Evolutionary conservation across 1,140 invertebrate species (phyloP).

Genomic region (Calephelis nemesis): DNA sequence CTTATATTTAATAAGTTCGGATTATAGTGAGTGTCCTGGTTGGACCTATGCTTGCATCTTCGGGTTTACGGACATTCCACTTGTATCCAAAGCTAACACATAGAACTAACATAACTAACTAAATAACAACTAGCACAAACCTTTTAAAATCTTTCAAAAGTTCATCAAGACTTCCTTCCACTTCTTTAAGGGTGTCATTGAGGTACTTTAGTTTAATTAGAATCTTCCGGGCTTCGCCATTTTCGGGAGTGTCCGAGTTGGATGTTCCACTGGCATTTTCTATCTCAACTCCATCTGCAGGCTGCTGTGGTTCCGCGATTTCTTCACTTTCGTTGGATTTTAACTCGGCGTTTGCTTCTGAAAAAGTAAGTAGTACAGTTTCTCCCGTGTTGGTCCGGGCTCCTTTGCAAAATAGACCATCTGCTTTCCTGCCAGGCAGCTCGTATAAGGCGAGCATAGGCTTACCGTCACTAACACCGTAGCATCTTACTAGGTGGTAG

Average conservation of each 20-base stretch:
- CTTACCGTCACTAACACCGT: too few relatives aligned
- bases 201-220: constrained; percentile 91
- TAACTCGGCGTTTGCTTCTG: constrained; percentile 28
- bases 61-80: too few relatives aligned
- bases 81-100: too few relatives aligned
- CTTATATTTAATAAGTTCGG: too few relatives aligned
- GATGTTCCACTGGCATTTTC: constrained; percentile 26
- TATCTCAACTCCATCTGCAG: constrained; percentile 18
- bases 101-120: not conserved
- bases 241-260: constrained; percentile 22
- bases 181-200: constrained; percentile 91
- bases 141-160: constrained; percentile 92
- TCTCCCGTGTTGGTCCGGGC: too few relatives aligned
- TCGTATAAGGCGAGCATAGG: too few relatives aligned
- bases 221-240: constrained; percentile 44
- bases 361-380: constrained; percentile 20
- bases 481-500: too few relatives aligned
- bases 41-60: too few relatives aligned
- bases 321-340: constrained; percentile 27
- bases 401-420: too few relatives aligned
- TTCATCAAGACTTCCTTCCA: constrained; percentile 87
- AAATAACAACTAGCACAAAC: constrained; percentile 69
- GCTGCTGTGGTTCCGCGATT: constrained; percentile 23
- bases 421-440: too few relatives aligned
- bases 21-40: too few relatives aligned